Evolutionary conservation across 2,113 vertebrate genomes (phyloP).

Genomic region (Ceyx melanurus): DNA sequence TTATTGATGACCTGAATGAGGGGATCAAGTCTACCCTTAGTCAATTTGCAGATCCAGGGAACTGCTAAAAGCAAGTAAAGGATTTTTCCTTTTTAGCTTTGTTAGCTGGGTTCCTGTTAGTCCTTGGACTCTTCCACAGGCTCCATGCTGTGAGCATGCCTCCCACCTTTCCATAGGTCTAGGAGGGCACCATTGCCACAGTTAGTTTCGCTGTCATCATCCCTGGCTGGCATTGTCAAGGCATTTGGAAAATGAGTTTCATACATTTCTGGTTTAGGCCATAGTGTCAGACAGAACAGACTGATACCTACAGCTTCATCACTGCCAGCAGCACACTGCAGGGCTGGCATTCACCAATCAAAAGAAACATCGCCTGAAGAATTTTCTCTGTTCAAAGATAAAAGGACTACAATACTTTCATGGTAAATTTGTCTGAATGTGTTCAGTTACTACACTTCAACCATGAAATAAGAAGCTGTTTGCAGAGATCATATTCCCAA

Average conservation of each 20-base stretch:
- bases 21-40: too few relatives aligned
- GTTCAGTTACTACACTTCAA: neutral
- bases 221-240: neutral
- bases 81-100: neutral
- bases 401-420: slow-evolving; percentile 37
- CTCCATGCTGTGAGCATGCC: neutral
- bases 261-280: neutral
- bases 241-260: neutral
- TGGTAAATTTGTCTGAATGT: neutral
- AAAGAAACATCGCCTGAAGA: slow-evolving; percentile 30
- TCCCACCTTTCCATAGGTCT: neutral
- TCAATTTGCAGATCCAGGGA: neutral
- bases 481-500: slow-evolving; percentile 41
- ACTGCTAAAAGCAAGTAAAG: neutral
- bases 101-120: neutral
- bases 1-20: too few relatives aligned
- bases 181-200: neutral
- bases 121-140: neutral
- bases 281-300: neutral
- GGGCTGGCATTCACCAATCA: neutral
- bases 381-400: slow-evolving; percentile 44
- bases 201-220: neutral
- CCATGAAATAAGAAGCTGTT: slow-evolving; percentile 32
- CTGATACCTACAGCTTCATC: slow-evolving; percentile 12
- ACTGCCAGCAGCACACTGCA: neutral